Evolutionary conservation across 2,797 vertebrate genomes (phyloP).

Genomic region (Clarias laeviceps): DNA sequence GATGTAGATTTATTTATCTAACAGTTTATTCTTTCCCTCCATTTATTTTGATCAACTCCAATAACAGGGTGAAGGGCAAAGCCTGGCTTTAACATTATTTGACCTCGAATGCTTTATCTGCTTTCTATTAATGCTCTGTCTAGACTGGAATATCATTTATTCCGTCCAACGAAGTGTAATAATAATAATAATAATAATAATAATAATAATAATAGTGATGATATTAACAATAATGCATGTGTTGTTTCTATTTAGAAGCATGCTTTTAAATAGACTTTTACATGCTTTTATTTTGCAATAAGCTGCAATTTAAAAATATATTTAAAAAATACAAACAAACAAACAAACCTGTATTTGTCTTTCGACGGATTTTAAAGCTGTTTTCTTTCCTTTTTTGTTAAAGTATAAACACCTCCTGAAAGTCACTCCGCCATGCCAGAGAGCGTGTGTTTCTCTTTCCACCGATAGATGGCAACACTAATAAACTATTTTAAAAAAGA

Average conservation of each 20-base stretch:
- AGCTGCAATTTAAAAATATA: too few relatives aligned
- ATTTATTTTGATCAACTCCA: not conserved
- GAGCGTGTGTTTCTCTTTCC: not conserved
- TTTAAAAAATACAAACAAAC: not conserved
- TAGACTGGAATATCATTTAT: not conserved
- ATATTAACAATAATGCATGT: too few relatives aligned
- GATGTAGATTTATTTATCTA: not conserved
- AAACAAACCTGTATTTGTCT: not conserved
- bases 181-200: not conserved
- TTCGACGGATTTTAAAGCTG: not conserved
- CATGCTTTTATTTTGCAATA: not conserved
- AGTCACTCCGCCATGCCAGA: not conserved
- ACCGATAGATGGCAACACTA: conserved; percentile 25
- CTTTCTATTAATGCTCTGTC: not conserved
- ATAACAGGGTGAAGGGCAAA: not conserved
- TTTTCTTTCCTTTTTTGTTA: not conserved
- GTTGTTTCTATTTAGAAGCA: not conserved
- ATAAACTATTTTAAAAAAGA: rapidly evolving
- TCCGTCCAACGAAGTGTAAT: too few relatives aligned
- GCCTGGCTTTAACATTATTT: not conserved
- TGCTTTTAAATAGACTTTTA: too few relatives aligned
- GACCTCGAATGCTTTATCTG: not conserved
- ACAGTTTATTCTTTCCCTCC: not conserved
- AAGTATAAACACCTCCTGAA: too few relatives aligned
- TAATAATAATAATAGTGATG: not conserved